phyloP scores from a whole-genome alignment of 2,888 invertebrate species.

The Spicauda simplicius region DNA sequence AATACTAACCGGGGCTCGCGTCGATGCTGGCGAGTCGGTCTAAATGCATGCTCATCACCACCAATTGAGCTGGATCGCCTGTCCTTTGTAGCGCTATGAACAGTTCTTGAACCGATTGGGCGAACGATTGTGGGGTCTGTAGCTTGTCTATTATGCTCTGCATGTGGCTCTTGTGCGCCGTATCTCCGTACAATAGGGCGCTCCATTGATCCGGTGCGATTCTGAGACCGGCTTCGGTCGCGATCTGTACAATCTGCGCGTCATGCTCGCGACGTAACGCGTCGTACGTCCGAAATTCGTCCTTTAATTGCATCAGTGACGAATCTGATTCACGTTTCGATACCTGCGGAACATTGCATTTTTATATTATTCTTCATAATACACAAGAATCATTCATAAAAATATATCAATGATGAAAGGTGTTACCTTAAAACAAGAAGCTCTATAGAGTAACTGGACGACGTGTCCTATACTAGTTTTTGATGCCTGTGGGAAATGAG shows the following conservation, averaged over 20 bases:
- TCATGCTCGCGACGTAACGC: conserved; percentile 97
- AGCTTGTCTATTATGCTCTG: conserved; percentile 94
- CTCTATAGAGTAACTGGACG: conserved; percentile 98
- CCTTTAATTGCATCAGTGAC: conserved; percentile 98
- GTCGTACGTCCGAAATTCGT: conserved; percentile 98
- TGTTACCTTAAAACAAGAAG: conserved; percentile 98
- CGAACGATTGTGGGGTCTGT: conserved; percentile 97
- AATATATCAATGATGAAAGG: too few relatives aligned
- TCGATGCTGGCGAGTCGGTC: conserved; percentile 95
- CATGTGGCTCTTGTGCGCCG: conserved; percentile 98
- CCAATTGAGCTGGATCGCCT: conserved; percentile 91
- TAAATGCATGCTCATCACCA: conserved; percentile 90
- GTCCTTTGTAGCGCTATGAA: conserved; percentile 95
- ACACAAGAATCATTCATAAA: neutral
- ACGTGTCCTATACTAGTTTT: conserved; percentile 99
- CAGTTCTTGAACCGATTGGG: conserved; percentile 95
- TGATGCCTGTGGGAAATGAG: conserved; percentile 97
- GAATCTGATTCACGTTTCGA: conserved; percentile 98
- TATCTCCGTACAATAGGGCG: conserved; percentile 97
- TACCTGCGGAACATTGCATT: conserved; percentile 82
- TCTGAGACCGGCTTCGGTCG: conserved; percentile 97
- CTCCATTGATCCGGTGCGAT: conserved; percentile 99
- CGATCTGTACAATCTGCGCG: conserved; percentile 99
- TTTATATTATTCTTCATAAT: neutral
- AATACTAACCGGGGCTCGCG: conserved; percentile 88